Evolutionary conservation across 2,797 vertebrate species (phyloP).

Genomic region (Poecilia velifera): DNA sequence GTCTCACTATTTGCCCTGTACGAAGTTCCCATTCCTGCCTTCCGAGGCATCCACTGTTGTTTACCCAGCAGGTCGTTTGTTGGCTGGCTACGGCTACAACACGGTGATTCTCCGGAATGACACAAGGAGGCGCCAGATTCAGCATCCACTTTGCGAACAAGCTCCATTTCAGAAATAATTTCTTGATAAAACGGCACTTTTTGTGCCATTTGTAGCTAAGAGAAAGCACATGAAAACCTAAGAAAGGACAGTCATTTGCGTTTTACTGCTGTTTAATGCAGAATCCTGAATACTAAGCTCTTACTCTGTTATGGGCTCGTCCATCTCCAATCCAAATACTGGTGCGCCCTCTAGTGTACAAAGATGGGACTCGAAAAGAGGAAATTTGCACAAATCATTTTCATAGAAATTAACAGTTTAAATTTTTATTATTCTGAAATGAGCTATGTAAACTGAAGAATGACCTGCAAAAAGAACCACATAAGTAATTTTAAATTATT

Average conservation of each 20-base stretch:
- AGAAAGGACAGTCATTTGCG: not conserved
- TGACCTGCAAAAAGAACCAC: not conserved
- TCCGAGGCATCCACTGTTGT: constrained; percentile 79
- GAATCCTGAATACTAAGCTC: not conserved
- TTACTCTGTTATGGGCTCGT: not conserved
- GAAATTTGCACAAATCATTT: not conserved
- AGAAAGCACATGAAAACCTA: not conserved
- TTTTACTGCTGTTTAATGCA: not conserved
- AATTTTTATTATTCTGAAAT: not conserved
- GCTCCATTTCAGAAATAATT: not conserved
- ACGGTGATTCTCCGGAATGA: not conserved
- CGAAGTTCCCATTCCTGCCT: constrained; percentile 84
- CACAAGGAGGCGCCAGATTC: constrained; percentile 50
- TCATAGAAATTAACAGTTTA: not conserved
- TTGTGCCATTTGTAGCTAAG: not conserved
- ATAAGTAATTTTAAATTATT: not conserved
- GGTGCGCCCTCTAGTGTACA: constrained; percentile 52
- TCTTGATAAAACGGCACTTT: not conserved
- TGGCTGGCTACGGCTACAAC: constrained; percentile 57
- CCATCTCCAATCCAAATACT: constrained; percentile 19
- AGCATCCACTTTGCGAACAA: constrained; percentile 54
- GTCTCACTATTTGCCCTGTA: constrained; percentile 74
- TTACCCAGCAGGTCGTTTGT: constrained; percentile 77
- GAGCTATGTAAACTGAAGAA: not conserved
- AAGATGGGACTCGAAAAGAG: no score